phyloP scores from a whole-genome alignment of 2,888 invertebrate species.

The Xestia xanthographa region DNA sequence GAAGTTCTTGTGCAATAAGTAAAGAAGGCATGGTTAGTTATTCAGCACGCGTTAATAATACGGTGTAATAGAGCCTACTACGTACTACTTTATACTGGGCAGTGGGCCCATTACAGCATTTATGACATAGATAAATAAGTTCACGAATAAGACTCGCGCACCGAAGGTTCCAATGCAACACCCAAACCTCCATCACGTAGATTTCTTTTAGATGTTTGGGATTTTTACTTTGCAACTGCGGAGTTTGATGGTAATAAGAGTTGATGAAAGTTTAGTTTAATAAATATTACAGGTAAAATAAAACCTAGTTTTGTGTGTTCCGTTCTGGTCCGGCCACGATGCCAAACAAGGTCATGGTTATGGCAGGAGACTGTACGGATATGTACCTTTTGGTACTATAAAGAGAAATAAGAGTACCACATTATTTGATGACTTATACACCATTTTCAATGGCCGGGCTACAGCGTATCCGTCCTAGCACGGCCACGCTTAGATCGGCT shows the following conservation, averaged over 20 bases:
- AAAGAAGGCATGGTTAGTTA: neutral
- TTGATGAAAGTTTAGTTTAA: neutral
- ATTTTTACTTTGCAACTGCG: neutral
- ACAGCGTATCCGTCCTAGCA: too few relatives aligned
- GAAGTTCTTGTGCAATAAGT: constrained; percentile 5
- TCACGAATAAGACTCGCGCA: neutral
- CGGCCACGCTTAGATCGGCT: too few relatives aligned
- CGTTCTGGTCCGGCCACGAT: too few relatives aligned
- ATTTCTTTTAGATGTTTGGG: neutral
- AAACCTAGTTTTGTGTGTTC: too few relatives aligned
- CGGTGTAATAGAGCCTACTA: neutral
- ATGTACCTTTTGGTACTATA: too few relatives aligned
- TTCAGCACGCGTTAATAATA: neutral
- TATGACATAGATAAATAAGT: neutral
- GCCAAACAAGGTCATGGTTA: too few relatives aligned
- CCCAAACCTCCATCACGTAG: neutral
- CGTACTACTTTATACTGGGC: neutral
- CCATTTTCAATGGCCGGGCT: too few relatives aligned
- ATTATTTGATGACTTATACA: too few relatives aligned
- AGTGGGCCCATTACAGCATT: neutral
- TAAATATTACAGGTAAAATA: neutral
- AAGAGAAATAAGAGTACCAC: too few relatives aligned
- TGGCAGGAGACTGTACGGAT: too few relatives aligned
- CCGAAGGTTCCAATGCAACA: neutral
- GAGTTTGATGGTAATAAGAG: neutral